phyloP scores from a whole-genome alignment of 2,797 vertebrate species.

The Rhyacichthys aspro region DNA sequence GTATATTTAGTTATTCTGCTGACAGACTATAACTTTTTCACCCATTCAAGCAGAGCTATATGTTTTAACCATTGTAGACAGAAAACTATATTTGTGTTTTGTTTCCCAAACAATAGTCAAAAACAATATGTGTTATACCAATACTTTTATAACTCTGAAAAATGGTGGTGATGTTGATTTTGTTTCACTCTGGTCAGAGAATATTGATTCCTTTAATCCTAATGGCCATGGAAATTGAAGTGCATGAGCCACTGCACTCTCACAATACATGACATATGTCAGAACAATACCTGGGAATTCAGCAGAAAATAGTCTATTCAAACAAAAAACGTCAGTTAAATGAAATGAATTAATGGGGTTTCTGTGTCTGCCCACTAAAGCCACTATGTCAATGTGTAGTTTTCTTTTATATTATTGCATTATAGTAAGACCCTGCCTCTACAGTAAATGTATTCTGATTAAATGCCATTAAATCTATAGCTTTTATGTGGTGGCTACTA shows the following conservation, averaged over 20 bases:
- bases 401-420: constrained; percentile 3
- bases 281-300: constrained; percentile 61
- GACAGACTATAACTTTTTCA: not conserved
- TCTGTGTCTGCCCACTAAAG: constrained; percentile 24
- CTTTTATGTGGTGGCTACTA: constrained; percentile 5
- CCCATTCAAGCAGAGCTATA: not conserved
- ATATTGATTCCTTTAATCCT: constrained; percentile 72
- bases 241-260: constrained; percentile 71
- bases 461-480: not conserved
- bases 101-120: constrained; percentile 6
- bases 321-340: constrained; percentile 46
- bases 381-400: constrained; percentile 10
- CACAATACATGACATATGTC: constrained; percentile 62
- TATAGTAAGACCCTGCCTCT: constrained; percentile 10
- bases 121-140: constrained; percentile 4
- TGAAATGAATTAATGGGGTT: constrained; percentile 57
- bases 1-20: not conserved
- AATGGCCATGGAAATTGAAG: constrained; percentile 72
- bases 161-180: constrained; percentile 36
- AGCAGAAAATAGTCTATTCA: constrained; percentile 60
- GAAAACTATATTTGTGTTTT: constrained; percentile 6
- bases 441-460: constrained; percentile 7
- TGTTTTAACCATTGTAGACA: not conserved
- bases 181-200: constrained; percentile 39
- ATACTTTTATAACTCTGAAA: constrained; percentile 17